Base-by-base conservation (phyloP, 1,140 invertebrate species). In the Mya arenaria region DNA sequence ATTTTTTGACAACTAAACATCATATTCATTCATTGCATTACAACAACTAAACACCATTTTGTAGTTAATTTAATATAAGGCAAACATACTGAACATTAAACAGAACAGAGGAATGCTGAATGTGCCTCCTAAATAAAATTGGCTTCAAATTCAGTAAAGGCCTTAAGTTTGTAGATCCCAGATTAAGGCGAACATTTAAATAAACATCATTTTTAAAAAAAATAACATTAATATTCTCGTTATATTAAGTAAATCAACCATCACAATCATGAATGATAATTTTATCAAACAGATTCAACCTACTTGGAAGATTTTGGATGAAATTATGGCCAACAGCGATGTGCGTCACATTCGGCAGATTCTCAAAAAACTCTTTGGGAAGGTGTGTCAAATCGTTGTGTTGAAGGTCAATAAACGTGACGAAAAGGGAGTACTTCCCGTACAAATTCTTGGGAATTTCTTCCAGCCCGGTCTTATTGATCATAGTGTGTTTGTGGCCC, bases 281-380 rank as follows among this genome's bases (percentile, higher is more conserved):
- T n/a, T n/a, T n/a, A n/a, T n/a, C n/a, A n/a, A 2, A 8, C 4
- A 52, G 25, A 48, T 1, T 19, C 41, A 17, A 23, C 55, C 19
- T 28, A 32, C 85, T 78, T 34, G 90, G 90, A 39, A 91, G 58
- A 17, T 62, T 58, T 30, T 78, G 60, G 23, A 91, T 79, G 30
- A 85, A 66, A 58, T 90, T 90, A 23, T 71, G 37, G 28, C 55
- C 72, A 1, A 89, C 25, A 30, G 86, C 84, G 2, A 89, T 32
- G 56, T 87, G 83, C 17, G 84, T 62, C 19, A 91, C 30, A 66
- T 85, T 83, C 37, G 75, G 79, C 30, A 90, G 82, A 15, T 55
- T 39, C 2, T n/a, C 77, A 55, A 90, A 90, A 13, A 89, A 52
- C 30, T 83, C 69, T 39, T 82, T 44, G 0, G 88, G 87, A 30